Evolutionary conservation across 2,888 invertebrate genomes (phyloP).

Genomic region (Noctua janthe): DNA sequence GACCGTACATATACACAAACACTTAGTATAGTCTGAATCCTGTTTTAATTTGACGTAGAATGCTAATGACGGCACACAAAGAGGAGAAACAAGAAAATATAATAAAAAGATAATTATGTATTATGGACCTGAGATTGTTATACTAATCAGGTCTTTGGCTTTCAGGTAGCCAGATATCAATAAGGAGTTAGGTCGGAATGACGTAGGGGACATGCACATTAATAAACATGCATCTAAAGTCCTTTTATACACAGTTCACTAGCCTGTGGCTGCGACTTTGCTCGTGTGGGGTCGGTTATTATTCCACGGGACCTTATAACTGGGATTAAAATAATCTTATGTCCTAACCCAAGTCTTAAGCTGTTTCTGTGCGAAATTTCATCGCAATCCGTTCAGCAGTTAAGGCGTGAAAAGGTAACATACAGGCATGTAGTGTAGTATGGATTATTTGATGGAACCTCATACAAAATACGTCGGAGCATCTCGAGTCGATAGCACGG

Average conservation of each 20-base stretch:
- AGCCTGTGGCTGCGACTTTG: neutral
- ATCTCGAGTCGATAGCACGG: conserved; percentile 13
- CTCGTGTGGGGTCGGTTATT: too few relatives aligned
- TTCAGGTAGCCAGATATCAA: conserved; percentile 7
- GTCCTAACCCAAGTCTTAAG: neutral
- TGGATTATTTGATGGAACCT: neutral
- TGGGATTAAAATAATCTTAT: neutral
- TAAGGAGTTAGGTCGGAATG: neutral
- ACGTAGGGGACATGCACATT: neutral
- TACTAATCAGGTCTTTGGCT: neutral
- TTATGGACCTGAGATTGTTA: neutral
- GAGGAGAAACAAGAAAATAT: conserved; percentile 10
- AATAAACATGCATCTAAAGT: neutral
- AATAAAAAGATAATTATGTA: conserved; percentile 10
- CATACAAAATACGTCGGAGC: neutral
- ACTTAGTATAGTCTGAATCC: conserved; percentile 26
- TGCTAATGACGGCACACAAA: conserved; percentile 6
- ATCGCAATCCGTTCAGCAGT: neutral
- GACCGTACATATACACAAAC: conserved; percentile 7
- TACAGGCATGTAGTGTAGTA: neutral
- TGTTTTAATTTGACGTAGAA: conserved; percentile 31
- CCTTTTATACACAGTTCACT: neutral
- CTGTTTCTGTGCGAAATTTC: neutral
- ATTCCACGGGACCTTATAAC: neutral
- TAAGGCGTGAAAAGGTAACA: neutral